Evolutionary conservation across 1,140 invertebrate species (phyloP).

Genomic region (Drosophila sp.): DNA sequence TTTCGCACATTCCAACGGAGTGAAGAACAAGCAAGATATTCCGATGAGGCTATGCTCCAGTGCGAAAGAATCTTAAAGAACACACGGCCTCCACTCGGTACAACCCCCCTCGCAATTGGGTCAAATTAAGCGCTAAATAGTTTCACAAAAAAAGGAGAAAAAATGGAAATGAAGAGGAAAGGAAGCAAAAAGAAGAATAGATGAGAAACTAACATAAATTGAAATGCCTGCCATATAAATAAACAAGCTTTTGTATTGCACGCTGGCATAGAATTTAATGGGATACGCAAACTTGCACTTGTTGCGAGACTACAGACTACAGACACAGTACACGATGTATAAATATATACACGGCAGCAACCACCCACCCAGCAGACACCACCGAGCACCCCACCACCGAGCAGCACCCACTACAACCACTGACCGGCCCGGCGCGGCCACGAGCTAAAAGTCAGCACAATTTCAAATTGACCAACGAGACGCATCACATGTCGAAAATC

Average conservation of each 20-base stretch:
- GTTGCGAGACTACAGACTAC: constrained; percentile 38
- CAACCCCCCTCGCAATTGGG: constrained; percentile 31
- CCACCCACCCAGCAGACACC: constrained; percentile 10
- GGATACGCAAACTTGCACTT: constrained; percentile 75
- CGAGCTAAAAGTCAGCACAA: constrained; percentile 19
- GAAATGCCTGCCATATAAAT: constrained; percentile 52
- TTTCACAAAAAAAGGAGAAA: constrained; percentile 19
- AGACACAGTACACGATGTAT: constrained; percentile 13
- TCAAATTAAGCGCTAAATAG: constrained; percentile 56
- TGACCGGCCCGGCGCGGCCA: constrained; percentile 6
- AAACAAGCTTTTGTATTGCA: constrained; percentile 59
- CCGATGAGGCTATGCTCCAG: constrained; percentile 56
- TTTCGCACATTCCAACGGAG: constrained; percentile 61
- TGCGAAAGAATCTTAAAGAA: constrained; percentile 30
- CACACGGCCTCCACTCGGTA: too few relatives aligned
- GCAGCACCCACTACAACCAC: constrained; percentile 16
- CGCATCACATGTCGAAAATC: neutral
- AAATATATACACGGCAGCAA: neutral
- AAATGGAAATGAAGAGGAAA: neutral
- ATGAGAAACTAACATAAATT: constrained; percentile 63
- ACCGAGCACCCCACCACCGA: constrained; percentile 10
- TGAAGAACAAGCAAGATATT: neutral
- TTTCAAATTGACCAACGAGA: neutral
- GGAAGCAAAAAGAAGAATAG: constrained; percentile 23
- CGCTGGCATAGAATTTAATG: constrained; percentile 44